A percentile compares a stretch with the other conserved stretches of the same genome.
phyloP scores from a whole-genome alignment of 2,888 invertebrate species.

The Caenorhabditis imperialis region DNA sequence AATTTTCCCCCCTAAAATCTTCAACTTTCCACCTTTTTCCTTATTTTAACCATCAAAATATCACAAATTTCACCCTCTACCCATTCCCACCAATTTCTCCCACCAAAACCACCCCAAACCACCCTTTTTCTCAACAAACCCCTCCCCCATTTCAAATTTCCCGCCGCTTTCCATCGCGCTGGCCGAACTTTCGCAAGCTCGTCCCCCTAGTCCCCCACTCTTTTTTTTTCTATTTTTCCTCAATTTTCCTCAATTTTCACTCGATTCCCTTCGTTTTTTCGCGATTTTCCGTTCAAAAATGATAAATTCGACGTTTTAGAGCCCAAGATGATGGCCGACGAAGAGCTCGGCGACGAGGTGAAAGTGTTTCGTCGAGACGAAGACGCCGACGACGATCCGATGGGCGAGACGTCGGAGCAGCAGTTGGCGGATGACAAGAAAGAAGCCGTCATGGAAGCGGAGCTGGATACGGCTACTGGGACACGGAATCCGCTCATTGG shows the following conservation, averaged over 20 bases:
- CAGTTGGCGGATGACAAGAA: slow-evolving; percentile 75
- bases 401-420: slow-evolving; percentile 55
- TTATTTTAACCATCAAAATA: too few relatives aligned
- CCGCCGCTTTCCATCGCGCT: too few relatives aligned
- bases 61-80: too few relatives aligned
- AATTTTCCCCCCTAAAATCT: too few relatives aligned
- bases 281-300: slow-evolving; percentile 2
- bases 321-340: slow-evolving; percentile 50
- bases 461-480: slow-evolving; percentile 49
- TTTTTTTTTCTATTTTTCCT: slow-evolving; percentile 12
- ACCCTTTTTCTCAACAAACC: not conserved
- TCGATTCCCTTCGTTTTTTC: slow-evolving; percentile 6
- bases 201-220: not conserved
- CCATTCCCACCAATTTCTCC: too few relatives aligned
- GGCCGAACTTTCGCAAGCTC: not conserved
- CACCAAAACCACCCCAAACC: too few relatives aligned
- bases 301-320: not conserved
- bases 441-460: slow-evolving; percentile 67
- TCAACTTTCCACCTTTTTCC: too few relatives aligned
- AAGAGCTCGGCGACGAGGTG: slow-evolving; percentile 51
- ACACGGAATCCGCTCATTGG: slow-evolving; percentile 24
- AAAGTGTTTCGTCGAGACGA: slow-evolving; percentile 46
- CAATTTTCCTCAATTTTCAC: not conserved
- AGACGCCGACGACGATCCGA: slow-evolving; percentile 49
- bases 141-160: not conserved